phyloP scores from a whole-genome alignment of 2,113 vertebrate genomes.

The Nymphicus hollandicus region DNA sequence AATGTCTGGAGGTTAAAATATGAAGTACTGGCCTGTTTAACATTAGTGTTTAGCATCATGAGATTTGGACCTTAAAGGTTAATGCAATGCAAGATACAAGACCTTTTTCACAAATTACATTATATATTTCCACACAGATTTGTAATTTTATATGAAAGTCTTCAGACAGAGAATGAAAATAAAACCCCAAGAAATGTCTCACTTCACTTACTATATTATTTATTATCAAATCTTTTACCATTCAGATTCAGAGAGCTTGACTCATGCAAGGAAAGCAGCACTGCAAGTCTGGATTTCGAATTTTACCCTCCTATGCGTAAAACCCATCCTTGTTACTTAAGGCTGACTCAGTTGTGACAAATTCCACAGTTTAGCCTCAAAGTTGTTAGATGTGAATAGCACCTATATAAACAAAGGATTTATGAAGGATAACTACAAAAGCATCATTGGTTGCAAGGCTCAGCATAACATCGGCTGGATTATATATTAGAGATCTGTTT shows the following conservation, averaged over 20 bases:
- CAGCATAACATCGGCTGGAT: background rate
- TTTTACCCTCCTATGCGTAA: background rate
- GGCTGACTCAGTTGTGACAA: slow-evolving; percentile 22
- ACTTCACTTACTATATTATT: background rate
- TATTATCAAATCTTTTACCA: background rate
- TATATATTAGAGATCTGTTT: background rate
- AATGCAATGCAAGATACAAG: background rate
- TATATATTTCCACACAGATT: background rate
- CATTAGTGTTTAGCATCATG: background rate
- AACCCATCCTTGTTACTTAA: slow-evolving; percentile 5
- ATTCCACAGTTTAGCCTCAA: slow-evolving; percentile 17
- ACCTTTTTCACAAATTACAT: background rate
- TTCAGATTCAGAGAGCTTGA: background rate
- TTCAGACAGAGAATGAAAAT: background rate
- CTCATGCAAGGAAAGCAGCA: background rate
- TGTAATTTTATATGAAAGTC: background rate
- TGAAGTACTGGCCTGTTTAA: background rate
- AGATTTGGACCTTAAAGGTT: background rate
- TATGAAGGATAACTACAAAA: slow-evolving; percentile 23
- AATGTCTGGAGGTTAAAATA: background rate
- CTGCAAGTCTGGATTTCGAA: background rate
- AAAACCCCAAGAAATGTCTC: background rate
- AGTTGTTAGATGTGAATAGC: slow-evolving; percentile 46
- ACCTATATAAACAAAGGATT: slow-evolving; percentile 55
- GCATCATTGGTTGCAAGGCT: background rate